Evolutionary conservation across 2,888 invertebrate genomes (phyloP).

Genomic region (Sacculina carcini): DNA sequence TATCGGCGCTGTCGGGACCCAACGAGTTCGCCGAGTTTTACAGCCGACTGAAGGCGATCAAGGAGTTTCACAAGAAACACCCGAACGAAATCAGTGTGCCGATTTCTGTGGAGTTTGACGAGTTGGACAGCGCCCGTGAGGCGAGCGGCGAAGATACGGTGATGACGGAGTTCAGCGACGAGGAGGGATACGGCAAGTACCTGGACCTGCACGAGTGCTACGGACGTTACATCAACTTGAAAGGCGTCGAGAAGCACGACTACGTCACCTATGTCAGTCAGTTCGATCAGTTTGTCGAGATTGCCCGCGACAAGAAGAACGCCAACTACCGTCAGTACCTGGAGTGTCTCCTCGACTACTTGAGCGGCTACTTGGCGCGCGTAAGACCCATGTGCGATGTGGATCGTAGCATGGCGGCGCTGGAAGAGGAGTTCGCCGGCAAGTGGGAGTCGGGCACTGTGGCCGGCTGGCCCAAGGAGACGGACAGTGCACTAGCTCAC

Average conservation of each 20-base stretch:
- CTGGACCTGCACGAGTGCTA: conserved; percentile 89
- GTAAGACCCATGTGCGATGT: conserved; percentile 12
- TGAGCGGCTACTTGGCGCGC: conserved; percentile 33
- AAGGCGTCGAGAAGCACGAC: conserved; percentile 63
- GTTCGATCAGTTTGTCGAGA: conserved; percentile 86
- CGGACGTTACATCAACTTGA: conserved; percentile 82
- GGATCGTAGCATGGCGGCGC: background rate
- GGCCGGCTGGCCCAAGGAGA: conserved; percentile 33
- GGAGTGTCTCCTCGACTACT: conserved; percentile 51
- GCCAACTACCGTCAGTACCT: conserved; percentile 43
- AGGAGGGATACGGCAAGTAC: conserved; percentile 96
- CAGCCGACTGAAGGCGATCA: conserved; percentile 62
- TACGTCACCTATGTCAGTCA: conserved; percentile 80
- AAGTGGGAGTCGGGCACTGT: conserved; percentile 39
- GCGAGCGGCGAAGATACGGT: conserved; percentile 24
- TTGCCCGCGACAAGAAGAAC: conserved; percentile 40
- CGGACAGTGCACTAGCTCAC: conserved; percentile 66
- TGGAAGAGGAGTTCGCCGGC: conserved; percentile 48
- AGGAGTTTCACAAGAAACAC: conserved; percentile 85
- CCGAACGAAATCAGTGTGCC: conserved; percentile 89
- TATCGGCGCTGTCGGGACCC: conserved; percentile 75
- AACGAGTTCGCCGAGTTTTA: conserved; percentile 98
- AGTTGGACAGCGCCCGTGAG: conserved; percentile 27
- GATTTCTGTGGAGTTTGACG: conserved; percentile 93
- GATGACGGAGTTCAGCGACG: conserved; percentile 89